A percentile compares a stretch with the other conserved stretches of the same genome.
phyloP scores from a whole-genome alignment of 2,888 invertebrate genomes.

The Nebria brevicollis region DNA sequence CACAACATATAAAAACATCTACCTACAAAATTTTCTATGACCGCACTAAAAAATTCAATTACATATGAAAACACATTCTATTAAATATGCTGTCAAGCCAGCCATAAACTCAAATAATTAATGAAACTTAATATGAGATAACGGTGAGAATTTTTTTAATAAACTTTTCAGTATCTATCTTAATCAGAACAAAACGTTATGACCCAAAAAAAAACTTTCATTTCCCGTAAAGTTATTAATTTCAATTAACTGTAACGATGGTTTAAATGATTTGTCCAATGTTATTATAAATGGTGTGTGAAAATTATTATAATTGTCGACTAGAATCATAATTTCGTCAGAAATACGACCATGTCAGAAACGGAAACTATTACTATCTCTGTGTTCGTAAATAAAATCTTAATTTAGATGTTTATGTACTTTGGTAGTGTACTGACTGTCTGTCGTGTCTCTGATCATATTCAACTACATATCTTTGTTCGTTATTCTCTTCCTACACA shows the following conservation, averaged over 20 bases:
- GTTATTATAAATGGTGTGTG: constrained; percentile 6
- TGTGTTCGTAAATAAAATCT: constrained; percentile 14
- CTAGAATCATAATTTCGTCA: background rate
- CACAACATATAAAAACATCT: background rate
- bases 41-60: background rate
- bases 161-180: background rate
- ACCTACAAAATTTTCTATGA: background rate
- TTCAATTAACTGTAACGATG: background rate
- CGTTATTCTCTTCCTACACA: background rate
- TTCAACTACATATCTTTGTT: background rate
- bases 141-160: background rate
- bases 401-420: constrained; percentile 10
- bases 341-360: background rate
- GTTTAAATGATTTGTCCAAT: background rate
- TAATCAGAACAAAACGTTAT: background rate
- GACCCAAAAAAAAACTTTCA: background rate
- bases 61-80: background rate
- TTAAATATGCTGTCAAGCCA: background rate
- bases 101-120: background rate
- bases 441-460: constrained; percentile 1
- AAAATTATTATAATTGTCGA: constrained; percentile 16
- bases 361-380: background rate
- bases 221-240: background rate
- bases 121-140: background rate
- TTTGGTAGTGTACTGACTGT: background rate